phyloP scores from a whole-genome alignment of 2,888 invertebrate species.

The Cremastinae sp. region DNA sequence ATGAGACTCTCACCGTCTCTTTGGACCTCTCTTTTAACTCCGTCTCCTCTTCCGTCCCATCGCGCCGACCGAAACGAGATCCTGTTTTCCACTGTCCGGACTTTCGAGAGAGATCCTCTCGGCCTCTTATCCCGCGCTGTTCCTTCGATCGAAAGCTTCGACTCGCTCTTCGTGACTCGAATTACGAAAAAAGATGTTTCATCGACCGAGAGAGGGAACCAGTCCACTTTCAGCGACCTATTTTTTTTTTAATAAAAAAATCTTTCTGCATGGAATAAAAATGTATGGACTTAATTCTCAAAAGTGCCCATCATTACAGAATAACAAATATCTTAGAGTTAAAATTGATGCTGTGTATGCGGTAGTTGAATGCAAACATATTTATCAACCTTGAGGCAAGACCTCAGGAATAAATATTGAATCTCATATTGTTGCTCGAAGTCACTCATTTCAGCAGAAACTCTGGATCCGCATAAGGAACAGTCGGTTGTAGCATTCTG shows the following conservation, averaged over 20 bases:
- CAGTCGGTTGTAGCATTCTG: neutral
- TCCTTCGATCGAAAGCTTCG: constrained; percentile 7
- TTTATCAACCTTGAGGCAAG: no score
- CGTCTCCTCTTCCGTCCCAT: neutral
- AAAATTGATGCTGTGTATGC: neutral
- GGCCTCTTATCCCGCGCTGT: constrained; percentile 5
- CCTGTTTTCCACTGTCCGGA: constrained; percentile 46
- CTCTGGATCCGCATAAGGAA: constrained; percentile 4
- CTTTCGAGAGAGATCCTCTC: constrained; percentile 15
- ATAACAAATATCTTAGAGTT: no score
- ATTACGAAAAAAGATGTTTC: constrained; percentile 47
- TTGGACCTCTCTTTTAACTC: constrained; percentile 7
- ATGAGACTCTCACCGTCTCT: constrained; percentile 13
- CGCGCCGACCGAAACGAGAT: constrained; percentile 14
- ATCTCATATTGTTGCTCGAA: no score
- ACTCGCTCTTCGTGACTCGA: constrained; percentile 53
- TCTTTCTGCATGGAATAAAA: no score
- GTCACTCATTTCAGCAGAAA: neutral
- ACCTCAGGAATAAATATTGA: no score
- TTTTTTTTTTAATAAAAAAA: no score
- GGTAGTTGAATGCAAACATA: no score
- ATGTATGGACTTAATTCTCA: no score
- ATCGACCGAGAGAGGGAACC: constrained; percentile 10
- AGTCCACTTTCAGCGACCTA: no score
- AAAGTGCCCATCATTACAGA: no score